These are phyloP conservation scores for Drosophila mercatorum DNA, from an alignment of 2,888 invertebrate genomes.

Conservation along the genomic window DNA sequence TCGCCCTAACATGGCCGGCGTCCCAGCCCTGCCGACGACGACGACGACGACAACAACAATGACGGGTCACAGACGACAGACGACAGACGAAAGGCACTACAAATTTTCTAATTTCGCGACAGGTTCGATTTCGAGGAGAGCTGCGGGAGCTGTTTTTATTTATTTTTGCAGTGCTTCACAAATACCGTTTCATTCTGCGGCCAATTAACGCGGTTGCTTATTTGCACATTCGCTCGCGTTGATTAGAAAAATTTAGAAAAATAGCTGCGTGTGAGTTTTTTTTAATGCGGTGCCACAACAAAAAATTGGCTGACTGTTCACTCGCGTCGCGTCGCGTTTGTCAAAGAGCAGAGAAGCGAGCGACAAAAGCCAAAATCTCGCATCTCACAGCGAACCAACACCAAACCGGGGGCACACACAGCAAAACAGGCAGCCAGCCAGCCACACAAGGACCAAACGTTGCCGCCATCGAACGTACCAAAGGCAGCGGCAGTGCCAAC, in stretches of 20 bases:
- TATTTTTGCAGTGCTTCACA: slow-evolving; percentile 8
- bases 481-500: slow-evolving; percentile 25
- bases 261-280: slow-evolving; percentile 47
- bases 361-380: slow-evolving; percentile 82
- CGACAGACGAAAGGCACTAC: slow-evolving; percentile 37
- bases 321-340: slow-evolving; percentile 81
- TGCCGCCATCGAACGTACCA: slow-evolving; percentile 68
- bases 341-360: slow-evolving; percentile 78
- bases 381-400: slow-evolving; percentile 66
- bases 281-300: slow-evolving; percentile 65
- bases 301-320: slow-evolving; percentile 79
- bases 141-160: slow-evolving; percentile 14
- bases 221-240: slow-evolving; percentile 31
- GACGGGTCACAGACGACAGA: slow-evolving; percentile 10
- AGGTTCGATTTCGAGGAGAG: slow-evolving; percentile 59
- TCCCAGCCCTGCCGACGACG: slow-evolving; percentile 50
- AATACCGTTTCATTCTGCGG: slow-evolving; percentile 28
- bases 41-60: slow-evolving; percentile 19
- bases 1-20: slow-evolving; percentile 59
- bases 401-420: slow-evolving; percentile 56
- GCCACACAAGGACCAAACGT: slow-evolving; percentile 72
- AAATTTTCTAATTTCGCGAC: slow-evolving; percentile 70
- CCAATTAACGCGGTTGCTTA: slow-evolving; percentile 11
- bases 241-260: slow-evolving; percentile 63
- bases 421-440: slow-evolving; percentile 50